A percentile compares a stretch with the other conserved stretches of the same genome.
Conservation (phyloP, 2,113 vertebrate species). For the Uropsilus gracilis region DNA sequence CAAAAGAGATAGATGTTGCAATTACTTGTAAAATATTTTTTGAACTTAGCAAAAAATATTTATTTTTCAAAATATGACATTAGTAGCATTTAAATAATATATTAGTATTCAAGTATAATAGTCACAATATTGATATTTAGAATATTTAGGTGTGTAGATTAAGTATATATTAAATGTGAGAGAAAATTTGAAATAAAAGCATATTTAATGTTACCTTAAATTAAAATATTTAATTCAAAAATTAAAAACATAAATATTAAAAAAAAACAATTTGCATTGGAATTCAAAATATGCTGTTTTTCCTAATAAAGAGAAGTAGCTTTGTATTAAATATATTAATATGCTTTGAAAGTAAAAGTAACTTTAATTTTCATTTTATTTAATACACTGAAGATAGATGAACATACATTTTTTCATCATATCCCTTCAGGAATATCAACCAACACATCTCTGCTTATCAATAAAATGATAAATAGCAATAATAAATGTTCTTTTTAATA, state of each 20-base stretch:
- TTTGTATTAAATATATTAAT: neutral
- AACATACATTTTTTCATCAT: neutral
- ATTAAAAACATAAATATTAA: too few species aligned
- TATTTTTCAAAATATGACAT: constrained; percentile 16
- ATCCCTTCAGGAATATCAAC: neutral
- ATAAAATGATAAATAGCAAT: neutral
- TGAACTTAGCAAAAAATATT: neutral
- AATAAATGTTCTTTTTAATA: neutral
- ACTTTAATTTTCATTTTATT: neutral
- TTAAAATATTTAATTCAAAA: too few species aligned
- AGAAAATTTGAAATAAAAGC: neutral
- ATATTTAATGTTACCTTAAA: neutral
- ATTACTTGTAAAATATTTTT: neutral
- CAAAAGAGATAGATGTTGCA: neutral
- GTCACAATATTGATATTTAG: neutral
- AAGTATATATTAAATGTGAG: neutral
- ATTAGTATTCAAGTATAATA: neutral
- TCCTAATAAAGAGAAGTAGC: neutral
- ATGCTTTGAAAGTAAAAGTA: neutral
- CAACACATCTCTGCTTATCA: constrained; percentile 6
- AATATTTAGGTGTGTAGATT: neutral
- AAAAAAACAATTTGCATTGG: neutral
- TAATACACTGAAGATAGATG: neutral
- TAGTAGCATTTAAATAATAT: neutral
- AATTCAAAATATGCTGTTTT: constrained; percentile 9